Percentiles rank a stretch among this genome's conserved stretches.
Evolutionary conservation across 1,140 invertebrate genomes (phyloP).

Genomic region (Drosophila paulistorum): DNA sequence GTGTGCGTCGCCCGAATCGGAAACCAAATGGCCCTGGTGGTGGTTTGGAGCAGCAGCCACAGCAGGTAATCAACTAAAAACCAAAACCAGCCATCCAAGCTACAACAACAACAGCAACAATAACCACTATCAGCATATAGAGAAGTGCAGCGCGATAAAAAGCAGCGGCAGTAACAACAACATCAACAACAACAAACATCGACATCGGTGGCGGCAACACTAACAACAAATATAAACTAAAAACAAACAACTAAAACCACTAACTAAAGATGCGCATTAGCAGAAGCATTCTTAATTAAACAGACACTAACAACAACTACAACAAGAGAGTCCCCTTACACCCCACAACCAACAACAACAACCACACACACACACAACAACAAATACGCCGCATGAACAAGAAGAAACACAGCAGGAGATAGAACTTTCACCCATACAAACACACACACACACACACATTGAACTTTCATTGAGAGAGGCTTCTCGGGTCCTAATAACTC

Average conservation of each 20-base stretch:
- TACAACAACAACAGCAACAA: conserved; percentile 32
- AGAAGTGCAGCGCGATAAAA: conserved; percentile 18
- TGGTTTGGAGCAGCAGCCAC: conserved; percentile 73
- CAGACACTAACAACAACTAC: conserved; percentile 46
- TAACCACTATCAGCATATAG: conserved; percentile 8
- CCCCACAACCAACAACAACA: not conserved
- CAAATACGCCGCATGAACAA: conserved; percentile 19
- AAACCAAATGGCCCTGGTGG: conserved; percentile 76
- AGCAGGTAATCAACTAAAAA: conserved; percentile 82
- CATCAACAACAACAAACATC: conserved; percentile 24
- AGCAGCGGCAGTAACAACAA: conserved; percentile 35
- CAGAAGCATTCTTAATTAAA: conserved; percentile 54
- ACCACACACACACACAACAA: conserved; percentile 19
- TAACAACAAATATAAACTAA: conserved; percentile 20
- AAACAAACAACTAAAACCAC: conserved; percentile 16
- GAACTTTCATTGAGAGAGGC: conserved; percentile 5
- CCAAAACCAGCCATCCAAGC: conserved; percentile 28
- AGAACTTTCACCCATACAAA: conserved; percentile 37
- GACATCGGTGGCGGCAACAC: conserved; percentile 56
- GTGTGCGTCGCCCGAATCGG: conserved; percentile 76
- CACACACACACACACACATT: conserved; percentile 27
- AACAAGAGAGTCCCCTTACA: not conserved
- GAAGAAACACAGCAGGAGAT: conserved; percentile 31
- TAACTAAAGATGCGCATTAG: conserved; percentile 46
- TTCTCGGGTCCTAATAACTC: conserved; percentile 3